Evolutionary conservation across 2,797 vertebrate genomes (phyloP).

Genomic region (Neomorphus geoffroyi): DNA sequence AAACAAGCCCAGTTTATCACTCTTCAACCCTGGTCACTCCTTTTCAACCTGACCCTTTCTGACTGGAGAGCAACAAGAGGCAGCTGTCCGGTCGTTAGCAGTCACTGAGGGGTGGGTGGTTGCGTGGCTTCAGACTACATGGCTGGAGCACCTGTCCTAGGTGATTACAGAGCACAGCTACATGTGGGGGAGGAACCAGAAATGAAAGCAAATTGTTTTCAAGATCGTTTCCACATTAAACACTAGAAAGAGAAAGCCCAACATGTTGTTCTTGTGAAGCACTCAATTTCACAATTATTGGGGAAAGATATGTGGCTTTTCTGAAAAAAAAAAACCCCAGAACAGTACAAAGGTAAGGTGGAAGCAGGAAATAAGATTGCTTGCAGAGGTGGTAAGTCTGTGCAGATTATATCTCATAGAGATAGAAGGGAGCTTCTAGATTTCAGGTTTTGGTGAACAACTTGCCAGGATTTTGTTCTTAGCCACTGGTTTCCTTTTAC

Average conservation of each 20-base stretch:
- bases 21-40: neutral
- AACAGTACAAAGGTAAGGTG: neutral
- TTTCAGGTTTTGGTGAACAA: neutral
- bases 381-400: neutral
- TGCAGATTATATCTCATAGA: neutral
- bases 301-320: neutral
- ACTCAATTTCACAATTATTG: neutral
- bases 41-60: neutral
- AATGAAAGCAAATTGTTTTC: conserved; percentile 25
- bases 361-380: neutral
- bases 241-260: neutral
- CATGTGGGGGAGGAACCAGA: conserved; percentile 15
- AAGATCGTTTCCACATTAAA: neutral
- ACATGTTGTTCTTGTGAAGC: neutral
- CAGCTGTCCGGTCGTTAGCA: conserved; percentile 13
- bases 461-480: neutral
- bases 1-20: neutral
- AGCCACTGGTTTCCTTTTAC: neutral
- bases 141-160: neutral
- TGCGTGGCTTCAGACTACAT: neutral
- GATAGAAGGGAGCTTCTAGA: neutral
- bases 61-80: neutral
- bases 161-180: conserved; percentile 18
- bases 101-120: neutral
- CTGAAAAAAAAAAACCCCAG: neutral